A percentile compares a stretch with the other conserved stretches of the same genome.
These are phyloP conservation scores for Platyrinchus mystaceus DNA, from an alignment of 2,797 vertebrate species.

Conservation along the genomic window DNA sequence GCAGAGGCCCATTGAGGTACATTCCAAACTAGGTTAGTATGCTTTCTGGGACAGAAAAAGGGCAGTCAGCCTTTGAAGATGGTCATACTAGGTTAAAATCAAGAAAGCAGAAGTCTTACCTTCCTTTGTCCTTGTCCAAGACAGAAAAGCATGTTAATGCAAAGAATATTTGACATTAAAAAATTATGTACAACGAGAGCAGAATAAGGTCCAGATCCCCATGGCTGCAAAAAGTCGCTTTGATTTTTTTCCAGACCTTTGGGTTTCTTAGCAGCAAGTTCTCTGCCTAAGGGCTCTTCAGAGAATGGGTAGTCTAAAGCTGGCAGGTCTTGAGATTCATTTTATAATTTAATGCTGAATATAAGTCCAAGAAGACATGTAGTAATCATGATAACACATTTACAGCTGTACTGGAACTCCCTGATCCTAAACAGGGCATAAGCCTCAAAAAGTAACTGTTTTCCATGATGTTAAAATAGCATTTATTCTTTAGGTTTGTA, in stretches of 20 bases:
- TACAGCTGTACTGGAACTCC: not conserved
- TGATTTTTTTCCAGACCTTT: slow-evolving; percentile 56
- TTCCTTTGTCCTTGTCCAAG: slow-evolving; percentile 21
- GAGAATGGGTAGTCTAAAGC: not conserved
- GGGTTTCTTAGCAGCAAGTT: slow-evolving; percentile 47
- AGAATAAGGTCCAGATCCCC: slow-evolving; percentile 32
- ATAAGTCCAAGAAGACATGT: not conserved
- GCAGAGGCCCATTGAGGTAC: not conserved
- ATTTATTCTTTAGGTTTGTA: not conserved
- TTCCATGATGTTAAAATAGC: not conserved
- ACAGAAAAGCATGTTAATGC: slow-evolving; percentile 37
- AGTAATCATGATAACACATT: not conserved
- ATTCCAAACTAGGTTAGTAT: slow-evolving; percentile 41
- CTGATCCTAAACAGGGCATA: not conserved
- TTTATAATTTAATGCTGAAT: slow-evolving; percentile 21
- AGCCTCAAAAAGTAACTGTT: not conserved
- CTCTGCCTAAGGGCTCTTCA: slow-evolving; percentile 48
- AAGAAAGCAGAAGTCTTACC: slow-evolving; percentile 38
- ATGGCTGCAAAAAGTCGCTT: slow-evolving; percentile 40
- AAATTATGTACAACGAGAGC: slow-evolving; percentile 57
- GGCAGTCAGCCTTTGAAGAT: not conserved
- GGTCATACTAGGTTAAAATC: slow-evolving; percentile 15
- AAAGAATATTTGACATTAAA: slow-evolving; percentile 65
- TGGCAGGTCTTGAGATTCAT: slow-evolving; percentile 23
- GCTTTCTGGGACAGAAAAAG: slow-evolving; percentile 18